phyloP scores from a whole-genome alignment of 2,888 invertebrate species.

The Nebria brevicollis region DNA sequence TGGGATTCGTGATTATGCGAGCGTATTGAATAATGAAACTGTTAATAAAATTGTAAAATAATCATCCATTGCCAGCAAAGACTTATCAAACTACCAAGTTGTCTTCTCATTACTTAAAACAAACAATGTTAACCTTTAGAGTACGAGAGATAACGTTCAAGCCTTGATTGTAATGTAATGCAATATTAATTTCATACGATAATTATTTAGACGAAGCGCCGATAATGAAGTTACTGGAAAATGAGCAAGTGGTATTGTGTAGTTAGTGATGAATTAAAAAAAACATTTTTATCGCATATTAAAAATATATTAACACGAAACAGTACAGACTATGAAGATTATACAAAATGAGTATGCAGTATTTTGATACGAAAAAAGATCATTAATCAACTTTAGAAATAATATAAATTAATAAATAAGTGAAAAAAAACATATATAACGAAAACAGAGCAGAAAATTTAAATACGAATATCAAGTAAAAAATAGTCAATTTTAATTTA shows the following conservation, averaged over 20 bases:
- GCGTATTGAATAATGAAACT: too few relatives aligned
- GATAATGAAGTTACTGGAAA: not conserved
- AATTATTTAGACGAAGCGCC: not conserved
- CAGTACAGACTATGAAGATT: too few relatives aligned
- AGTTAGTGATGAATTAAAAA: not conserved
- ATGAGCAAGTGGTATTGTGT: not conserved
- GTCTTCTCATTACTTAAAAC: not conserved
- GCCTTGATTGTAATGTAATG: not conserved
- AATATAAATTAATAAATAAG: too few relatives aligned
- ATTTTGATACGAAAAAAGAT: too few relatives aligned
- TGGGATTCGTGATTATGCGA: not conserved
- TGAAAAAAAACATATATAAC: too few relatives aligned
- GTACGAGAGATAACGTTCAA: not conserved
- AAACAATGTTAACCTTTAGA: not conserved
- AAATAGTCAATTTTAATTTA: too few relatives aligned
- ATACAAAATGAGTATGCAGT: too few relatives aligned
- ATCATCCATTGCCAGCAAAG: not conserved
- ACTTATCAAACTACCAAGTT: not conserved
- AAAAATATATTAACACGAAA: too few relatives aligned
- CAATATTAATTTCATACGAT: not conserved
- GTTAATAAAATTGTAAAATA: not conserved
- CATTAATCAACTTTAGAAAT: too few relatives aligned
- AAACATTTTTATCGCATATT: too few relatives aligned
- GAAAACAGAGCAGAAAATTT: too few relatives aligned
- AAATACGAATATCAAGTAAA: too few relatives aligned